A percentile compares a stretch with the other conserved stretches of the same genome.
Evolutionary conservation across 2,888 invertebrate genomes (phyloP).

Genomic region (Patella depressa): DNA sequence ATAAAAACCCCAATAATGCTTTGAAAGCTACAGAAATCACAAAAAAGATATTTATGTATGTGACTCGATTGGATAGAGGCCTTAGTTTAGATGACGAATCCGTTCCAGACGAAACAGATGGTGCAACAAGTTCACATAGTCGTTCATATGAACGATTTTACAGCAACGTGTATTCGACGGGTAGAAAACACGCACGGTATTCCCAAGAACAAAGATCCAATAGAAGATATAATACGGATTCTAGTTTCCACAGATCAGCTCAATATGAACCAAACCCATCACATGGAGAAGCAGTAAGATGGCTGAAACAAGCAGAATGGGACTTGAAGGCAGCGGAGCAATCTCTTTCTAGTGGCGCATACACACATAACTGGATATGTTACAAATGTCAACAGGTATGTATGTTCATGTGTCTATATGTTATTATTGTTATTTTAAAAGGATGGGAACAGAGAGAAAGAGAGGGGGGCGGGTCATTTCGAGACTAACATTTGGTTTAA

Average conservation of each 20-base stretch:
- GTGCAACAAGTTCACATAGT: background rate
- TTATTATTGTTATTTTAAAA: no score
- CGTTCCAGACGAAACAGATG: background rate
- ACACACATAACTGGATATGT: slow-evolving; percentile 22
- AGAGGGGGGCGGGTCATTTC: no score
- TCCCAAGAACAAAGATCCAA: background rate
- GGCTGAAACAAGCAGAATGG: slow-evolving; percentile 19
- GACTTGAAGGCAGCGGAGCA: slow-evolving; percentile 18
- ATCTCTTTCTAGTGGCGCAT: background rate
- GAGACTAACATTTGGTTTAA: no score
- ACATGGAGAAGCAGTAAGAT: slow-evolving; percentile 21
- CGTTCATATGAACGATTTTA: slow-evolving; percentile 1
- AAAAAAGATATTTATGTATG: slow-evolving; percentile 6
- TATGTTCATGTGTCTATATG: no score
- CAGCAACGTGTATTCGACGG: slow-evolving; percentile 4
- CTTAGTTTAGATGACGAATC: background rate
- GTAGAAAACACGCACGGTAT: slow-evolving; percentile 3
- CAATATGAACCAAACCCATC: slow-evolving; percentile 4
- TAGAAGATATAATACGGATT: background rate
- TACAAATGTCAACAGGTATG: slow-evolving; percentile 24
- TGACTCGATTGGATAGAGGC: background rate
- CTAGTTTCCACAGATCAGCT: background rate
- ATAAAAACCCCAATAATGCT: slow-evolving; percentile 9
- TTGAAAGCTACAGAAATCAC: slow-evolving; percentile 12
- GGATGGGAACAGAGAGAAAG: no score